These are phyloP conservation scores for Seladonia tumulorum DNA, from an alignment of 2,888 invertebrate species.

Conservation along the genomic window DNA sequence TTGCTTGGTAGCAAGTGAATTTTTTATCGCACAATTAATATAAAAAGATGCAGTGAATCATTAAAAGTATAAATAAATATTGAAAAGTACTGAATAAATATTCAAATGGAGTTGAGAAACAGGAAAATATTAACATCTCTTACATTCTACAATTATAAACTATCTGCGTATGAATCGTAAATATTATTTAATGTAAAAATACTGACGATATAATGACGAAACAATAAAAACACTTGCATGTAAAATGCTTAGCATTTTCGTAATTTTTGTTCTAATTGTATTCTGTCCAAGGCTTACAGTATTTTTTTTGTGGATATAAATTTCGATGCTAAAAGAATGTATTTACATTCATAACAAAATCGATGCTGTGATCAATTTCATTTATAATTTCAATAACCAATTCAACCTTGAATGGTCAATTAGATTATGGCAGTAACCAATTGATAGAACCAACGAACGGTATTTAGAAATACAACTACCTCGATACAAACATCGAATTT, in stretches of 20 bases:
- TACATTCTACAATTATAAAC: conserved; percentile 25
- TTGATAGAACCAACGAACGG: conserved; percentile 14
- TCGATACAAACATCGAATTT: not conserved
- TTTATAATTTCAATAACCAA: not conserved
- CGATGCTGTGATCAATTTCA: not conserved
- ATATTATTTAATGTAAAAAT: conserved; percentile 38
- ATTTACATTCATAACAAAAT: not conserved
- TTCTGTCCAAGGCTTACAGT: not conserved
- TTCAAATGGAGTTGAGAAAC: conserved; percentile 10
- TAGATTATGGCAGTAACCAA: conserved; percentile 55
- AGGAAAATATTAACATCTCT: not conserved
- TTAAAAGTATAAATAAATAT: conserved; percentile 44
- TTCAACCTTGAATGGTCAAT: conserved; percentile 1
- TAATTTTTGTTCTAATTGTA: not conserved
- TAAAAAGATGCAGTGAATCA: conserved; percentile 26
- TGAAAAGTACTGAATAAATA: conserved; percentile 30
- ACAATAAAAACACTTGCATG: not conserved
- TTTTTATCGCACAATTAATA: conserved; percentile 9
- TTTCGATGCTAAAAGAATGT: not conserved
- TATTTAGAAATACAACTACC: conserved; percentile 7
- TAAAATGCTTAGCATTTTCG: not conserved
- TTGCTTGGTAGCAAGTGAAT: conserved; percentile 7
- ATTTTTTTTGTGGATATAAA: not conserved
- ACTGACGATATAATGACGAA: conserved; percentile 41
- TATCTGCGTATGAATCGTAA: conserved; percentile 34